phyloP scores from a whole-genome alignment of 2,113 vertebrate genomes.

The Bos indicus region DNA sequence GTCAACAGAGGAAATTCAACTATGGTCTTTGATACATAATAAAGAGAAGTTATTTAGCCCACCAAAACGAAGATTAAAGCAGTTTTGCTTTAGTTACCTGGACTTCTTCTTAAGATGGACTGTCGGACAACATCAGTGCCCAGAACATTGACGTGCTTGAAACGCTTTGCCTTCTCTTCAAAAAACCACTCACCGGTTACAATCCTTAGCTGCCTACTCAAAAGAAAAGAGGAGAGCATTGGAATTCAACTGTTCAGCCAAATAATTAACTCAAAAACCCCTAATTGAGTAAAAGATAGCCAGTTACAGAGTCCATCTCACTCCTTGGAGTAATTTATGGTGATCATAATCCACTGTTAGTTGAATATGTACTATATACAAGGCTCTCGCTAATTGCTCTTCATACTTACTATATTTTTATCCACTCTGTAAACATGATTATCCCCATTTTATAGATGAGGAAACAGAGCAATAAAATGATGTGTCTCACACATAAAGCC shows the following conservation, averaged over 20 bases:
- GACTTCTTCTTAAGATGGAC: slow-evolving; percentile 87
- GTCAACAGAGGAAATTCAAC: slow-evolving; percentile 10
- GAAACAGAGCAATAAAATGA: not conserved
- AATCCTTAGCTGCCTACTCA: slow-evolving; percentile 89
- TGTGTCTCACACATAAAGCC: not conserved
- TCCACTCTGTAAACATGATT: not conserved
- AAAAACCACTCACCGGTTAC: slow-evolving; percentile 98
- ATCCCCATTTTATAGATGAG: not conserved
- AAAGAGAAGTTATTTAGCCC: not conserved
- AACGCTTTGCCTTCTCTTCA: slow-evolving; percentile 95
- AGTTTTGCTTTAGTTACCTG: slow-evolving; percentile 78
- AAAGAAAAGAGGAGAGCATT: not conserved
- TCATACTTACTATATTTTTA: slow-evolving; percentile 3
- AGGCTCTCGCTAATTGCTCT: not conserved
- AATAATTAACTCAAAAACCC: not conserved
- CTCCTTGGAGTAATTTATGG: not conserved
- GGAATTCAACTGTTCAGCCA: not conserved
- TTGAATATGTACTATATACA: not conserved
- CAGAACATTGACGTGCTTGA: slow-evolving; percentile 81
- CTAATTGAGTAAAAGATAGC: not conserved
- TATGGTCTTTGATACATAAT: not conserved
- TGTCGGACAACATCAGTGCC: slow-evolving; percentile 91
- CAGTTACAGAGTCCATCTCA: not conserved
- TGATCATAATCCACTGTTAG: not conserved
- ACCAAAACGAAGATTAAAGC: not conserved